Percentiles rank a stretch among this genome's conserved stretches.
These are phyloP conservation scores for Cladopsammia gracilis DNA, from an alignment of 64 coral and sea anemone species.

Conservation along the genomic window DNA sequence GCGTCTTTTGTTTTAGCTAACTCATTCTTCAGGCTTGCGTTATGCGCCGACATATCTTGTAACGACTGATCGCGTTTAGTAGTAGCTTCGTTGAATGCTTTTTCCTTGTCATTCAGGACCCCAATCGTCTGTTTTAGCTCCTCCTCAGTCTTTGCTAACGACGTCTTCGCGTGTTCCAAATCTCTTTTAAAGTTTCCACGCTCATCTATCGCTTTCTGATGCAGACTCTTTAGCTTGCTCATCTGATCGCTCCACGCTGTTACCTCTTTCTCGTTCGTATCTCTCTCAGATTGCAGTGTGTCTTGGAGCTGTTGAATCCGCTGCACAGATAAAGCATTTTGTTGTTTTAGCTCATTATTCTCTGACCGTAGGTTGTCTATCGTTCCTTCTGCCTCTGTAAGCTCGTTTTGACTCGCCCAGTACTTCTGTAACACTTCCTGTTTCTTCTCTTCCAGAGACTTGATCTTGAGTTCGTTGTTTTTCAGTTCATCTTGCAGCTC, in stretches of 20 bases:
- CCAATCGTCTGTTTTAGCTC: slow-evolving; percentile 68
- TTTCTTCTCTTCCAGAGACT: slow-evolving; percentile 72
- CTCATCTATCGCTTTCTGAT: slow-evolving; percentile 47
- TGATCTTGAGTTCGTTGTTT: slow-evolving; percentile 73
- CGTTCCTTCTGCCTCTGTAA: slow-evolving; percentile 59
- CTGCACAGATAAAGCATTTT: neutral
- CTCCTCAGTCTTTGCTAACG: slow-evolving; percentile 40
- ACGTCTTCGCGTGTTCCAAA: slow-evolving; percentile 51
- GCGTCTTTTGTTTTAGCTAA: slow-evolving; percentile 66
- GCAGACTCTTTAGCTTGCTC: slow-evolving; percentile 53
- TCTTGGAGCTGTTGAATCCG: slow-evolving; percentile 74
- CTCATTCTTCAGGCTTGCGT: slow-evolving; percentile 44
- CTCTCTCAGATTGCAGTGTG: slow-evolving; percentile 60
- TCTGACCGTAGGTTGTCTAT: slow-evolving; percentile 69
- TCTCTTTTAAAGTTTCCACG: slow-evolving; percentile 51
- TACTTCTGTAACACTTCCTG: slow-evolving; percentile 80
- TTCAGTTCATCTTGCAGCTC: slow-evolving; percentile 82
- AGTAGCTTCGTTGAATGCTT: slow-evolving; percentile 38
- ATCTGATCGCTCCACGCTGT: slow-evolving; percentile 74
- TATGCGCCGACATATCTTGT: slow-evolving; percentile 29
- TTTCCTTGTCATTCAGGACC: slow-evolving; percentile 72
- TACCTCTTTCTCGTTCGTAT: slow-evolving; percentile 81
- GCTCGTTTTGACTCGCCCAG: slow-evolving; percentile 75
- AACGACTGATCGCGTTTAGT: slow-evolving; percentile 50
- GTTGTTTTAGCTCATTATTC: slow-evolving; percentile 60